Evolutionary conservation across 2,797 vertebrate species (phyloP).

Genomic region (Silurus lanzhouensis): DNA sequence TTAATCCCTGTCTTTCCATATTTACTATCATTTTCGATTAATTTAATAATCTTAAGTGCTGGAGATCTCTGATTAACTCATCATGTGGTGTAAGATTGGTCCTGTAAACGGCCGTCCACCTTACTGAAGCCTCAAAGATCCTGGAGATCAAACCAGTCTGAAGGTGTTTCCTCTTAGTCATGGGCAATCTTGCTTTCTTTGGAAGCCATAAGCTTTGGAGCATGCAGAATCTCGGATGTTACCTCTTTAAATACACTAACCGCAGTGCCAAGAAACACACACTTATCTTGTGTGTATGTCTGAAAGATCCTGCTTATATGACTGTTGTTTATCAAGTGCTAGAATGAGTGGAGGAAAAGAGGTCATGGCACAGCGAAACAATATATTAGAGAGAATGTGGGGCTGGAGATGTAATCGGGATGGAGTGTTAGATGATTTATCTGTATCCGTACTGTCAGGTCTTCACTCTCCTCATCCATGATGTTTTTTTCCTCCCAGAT

Average conservation of each 20-base stretch:
- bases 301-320: slow-evolving; percentile 10
- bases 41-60: not conserved
- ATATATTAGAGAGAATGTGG: not conserved
- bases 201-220: not conserved
- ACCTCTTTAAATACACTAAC: not conserved
- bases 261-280: not conserved
- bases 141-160: not conserved
- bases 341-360: not conserved
- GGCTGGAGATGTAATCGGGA: not conserved
- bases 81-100: not conserved
- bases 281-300: not conserved
- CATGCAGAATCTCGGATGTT: slow-evolving; percentile 8
- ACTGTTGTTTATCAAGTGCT: not conserved
- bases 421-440: slow-evolving; percentile 11
- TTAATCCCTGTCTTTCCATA: not conserved
- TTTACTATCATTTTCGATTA: not conserved
- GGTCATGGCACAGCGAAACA: not conserved
- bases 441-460: not conserved
- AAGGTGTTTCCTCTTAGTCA: not conserved
- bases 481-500: not conserved
- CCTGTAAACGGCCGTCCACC: not conserved
- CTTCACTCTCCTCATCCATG: not conserved
- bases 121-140: too few relatives aligned
- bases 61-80: not conserved
- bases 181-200: slow-evolving; percentile 1